Evolutionary conservation across 2,113 vertebrate species (phyloP).

Genomic region (Prochilodus magdalenae): DNA sequence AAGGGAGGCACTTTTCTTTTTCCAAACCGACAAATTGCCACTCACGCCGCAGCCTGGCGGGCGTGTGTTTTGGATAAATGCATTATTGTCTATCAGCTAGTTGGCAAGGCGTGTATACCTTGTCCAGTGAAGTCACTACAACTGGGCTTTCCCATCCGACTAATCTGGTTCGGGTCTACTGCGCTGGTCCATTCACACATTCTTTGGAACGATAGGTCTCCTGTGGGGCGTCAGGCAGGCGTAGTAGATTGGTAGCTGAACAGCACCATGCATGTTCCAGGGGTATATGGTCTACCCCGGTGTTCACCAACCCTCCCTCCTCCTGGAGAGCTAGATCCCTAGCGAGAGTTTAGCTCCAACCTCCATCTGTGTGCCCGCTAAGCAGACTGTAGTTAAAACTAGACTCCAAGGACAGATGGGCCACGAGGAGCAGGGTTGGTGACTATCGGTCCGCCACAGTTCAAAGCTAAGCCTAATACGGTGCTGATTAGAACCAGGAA

Average conservation of each 20-base stretch:
- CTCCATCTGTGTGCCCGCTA: no score
- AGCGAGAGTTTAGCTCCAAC: no score
- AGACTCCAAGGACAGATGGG: no score
- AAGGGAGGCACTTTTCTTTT: constrained; percentile 40
- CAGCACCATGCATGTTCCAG: neutral
- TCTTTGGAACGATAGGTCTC: constrained; percentile 18
- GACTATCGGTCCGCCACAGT: neutral
- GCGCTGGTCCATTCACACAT: constrained; percentile 14
- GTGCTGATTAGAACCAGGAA: no score
- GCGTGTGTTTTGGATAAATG: neutral
- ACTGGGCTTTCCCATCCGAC: neutral
- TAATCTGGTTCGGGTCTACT: neutral
- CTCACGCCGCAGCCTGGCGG: neutral
- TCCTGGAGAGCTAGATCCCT: no score
- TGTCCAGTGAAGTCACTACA: neutral
- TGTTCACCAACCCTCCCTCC: no score
- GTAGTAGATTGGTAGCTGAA: neutral
- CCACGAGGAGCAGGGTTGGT: neutral
- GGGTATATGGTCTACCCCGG: neutral
- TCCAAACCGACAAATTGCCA: neutral
- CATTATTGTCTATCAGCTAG: neutral
- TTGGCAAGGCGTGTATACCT: neutral
- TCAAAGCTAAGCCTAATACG: no score
- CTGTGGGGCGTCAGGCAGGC: neutral
- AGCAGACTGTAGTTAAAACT: no score